Percentiles rank a stretch among this genome's conserved stretches.
Conservation (phyloP, 2,797 vertebrate genomes). For the Acanthurus leucopareius region DNA sequence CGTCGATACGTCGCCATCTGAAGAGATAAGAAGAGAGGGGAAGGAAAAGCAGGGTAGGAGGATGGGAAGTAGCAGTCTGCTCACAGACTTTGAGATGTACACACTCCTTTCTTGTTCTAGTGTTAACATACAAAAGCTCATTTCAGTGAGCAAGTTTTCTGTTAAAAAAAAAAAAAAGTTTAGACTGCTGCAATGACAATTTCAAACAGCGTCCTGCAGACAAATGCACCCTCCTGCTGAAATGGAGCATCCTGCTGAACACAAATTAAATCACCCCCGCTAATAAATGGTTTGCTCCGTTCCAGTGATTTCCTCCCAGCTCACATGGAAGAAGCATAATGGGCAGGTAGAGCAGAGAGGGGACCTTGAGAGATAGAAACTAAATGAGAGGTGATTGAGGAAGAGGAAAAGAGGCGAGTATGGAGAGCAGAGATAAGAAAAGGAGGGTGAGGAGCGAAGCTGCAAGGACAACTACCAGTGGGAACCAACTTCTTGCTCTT, state of each 20-base stretch:
- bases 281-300: slow-evolving; percentile 72
- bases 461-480: slow-evolving; percentile 1
- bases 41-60: not conserved
- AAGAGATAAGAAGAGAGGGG: slow-evolving; percentile 23
- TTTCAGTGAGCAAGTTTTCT: slow-evolving; percentile 27
- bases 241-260: slow-evolving; percentile 63
- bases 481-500: slow-evolving; percentile 24
- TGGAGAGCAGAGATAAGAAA: slow-evolving; percentile 47
- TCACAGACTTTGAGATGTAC: slow-evolving; percentile 17
- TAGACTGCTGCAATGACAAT: slow-evolving; percentile 39
- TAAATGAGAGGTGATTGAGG: slow-evolving; percentile 66
- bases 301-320: slow-evolving; percentile 69
- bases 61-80: not conserved
- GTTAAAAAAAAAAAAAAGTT: slow-evolving; percentile 33
- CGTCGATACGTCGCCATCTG: slow-evolving; percentile 1
- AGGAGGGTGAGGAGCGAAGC: slow-evolving; percentile 17
- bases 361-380: slow-evolving; percentile 62
- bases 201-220: slow-evolving; percentile 38
- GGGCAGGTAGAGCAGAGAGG: slow-evolving; percentile 57
- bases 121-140: not conserved
- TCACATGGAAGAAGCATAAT: slow-evolving; percentile 56
- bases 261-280: slow-evolving; percentile 71
- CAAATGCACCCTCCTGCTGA: slow-evolving; percentile 42
- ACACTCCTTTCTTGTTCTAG: not conserved
- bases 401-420: slow-evolving; percentile 34